Evolutionary conservation across 2,888 invertebrate genomes (phyloP), one percentile per base, ranked within the genome.

Genomic region (Schizaphis graminum): DNA sequence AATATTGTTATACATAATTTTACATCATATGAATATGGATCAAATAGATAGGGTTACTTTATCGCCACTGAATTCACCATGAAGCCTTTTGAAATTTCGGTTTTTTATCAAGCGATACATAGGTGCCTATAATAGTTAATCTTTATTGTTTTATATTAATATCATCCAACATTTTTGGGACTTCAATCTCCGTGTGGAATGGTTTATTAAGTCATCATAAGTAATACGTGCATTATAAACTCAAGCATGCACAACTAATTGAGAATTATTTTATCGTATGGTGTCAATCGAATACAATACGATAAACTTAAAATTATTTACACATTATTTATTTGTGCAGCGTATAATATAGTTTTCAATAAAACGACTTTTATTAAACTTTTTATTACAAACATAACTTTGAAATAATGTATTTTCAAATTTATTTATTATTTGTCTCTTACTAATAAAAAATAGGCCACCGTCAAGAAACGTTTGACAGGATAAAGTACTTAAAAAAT

Each of bases 401-500:
- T 13, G 2, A 41, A 35, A 77, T 8, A 77, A 41, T 77, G 35
- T 21, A 35, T 35, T 77, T 77, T 77, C 8, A 77, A 77, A 77
- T 77, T 35, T 41, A 35, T 77, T 35, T 77, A 21, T 35, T 77
- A 35, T 77, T 77, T 77, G 21, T 77, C 8, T 77, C 35, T 35
- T 21, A 8, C 35, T 77, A 21, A 21, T 85, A 44, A 85, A 85
- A 86, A 28, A 86, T 47, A 57, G n/a, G 28, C 41, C 41, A 28
- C 28, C 44, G 21, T 47, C 44, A 28, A 61, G 8, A 89, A 47
- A 61, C 61, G 44, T 57, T 89, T 47, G 61, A 44, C 44, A 57
- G 89, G 44, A 89, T 61, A 44, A 86, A 13, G 35, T 49, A 35
- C 49, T 49, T 77, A 13, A 92, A 24, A 87, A 87, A 92, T 92